These are phyloP conservation scores for Drosophila cardini DNA, from an alignment of 1,140 invertebrate genomes.

Conservation along the genomic window DNA sequence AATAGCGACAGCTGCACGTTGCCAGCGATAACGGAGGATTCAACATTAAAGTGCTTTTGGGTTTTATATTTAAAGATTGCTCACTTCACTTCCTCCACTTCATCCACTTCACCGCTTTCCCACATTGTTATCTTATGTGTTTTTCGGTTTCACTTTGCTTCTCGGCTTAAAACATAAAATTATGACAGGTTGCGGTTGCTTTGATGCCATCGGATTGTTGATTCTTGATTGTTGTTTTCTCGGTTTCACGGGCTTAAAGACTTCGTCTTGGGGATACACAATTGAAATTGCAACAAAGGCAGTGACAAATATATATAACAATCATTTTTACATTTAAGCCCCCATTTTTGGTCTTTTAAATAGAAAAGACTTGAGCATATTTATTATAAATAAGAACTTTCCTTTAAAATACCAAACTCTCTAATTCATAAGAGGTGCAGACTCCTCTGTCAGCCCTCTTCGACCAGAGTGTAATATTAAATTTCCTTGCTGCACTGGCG, in stretches of 20 bases:
- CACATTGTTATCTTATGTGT: conserved; percentile 18
- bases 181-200: conserved; percentile 73
- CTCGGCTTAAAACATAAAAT: conserved; percentile 72
- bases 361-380: no score
- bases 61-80: conserved; percentile 72
- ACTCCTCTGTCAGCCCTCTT: no score
- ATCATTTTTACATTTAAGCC: no score
- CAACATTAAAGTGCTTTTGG: conserved; percentile 70
- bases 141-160: conserved; percentile 12
- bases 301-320: background rate
- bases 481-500: conserved; percentile 1
- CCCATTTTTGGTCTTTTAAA: no score
- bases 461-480: conserved; percentile 52
- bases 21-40: conserved; percentile 62
- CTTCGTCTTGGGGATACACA: no score
- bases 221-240: background rate
- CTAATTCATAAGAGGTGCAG: no score
- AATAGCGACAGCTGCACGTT: conserved; percentile 78
- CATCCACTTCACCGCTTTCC: conserved; percentile 5
- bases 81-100: conserved; percentile 34
- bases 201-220: conserved; percentile 27
- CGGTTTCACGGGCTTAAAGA: background rate
- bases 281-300: background rate
- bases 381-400: conserved; percentile 23
- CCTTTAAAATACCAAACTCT: no score